Percentiles rank a stretch among this genome's conserved stretches.
These are phyloP conservation scores for Cetoscarus ocellatus DNA, from an alignment of 2,797 vertebrate genomes.

Conservation along the genomic window DNA sequence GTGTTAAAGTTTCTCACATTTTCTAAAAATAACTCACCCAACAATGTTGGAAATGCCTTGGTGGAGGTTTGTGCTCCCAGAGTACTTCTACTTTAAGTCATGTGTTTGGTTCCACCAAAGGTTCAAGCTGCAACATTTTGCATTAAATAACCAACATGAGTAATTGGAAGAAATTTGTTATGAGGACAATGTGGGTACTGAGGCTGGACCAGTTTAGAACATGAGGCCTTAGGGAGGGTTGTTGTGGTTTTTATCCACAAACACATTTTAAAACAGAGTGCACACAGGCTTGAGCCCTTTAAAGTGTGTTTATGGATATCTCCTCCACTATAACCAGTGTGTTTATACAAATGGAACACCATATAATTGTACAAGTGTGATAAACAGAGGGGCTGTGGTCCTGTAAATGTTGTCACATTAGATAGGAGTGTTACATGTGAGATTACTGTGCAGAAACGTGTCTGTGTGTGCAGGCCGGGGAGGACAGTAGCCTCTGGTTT, in stretches of 20 bases:
- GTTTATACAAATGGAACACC: constrained; percentile 67
- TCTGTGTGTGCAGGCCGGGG: constrained; percentile 44
- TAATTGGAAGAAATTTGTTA: too few relatives aligned
- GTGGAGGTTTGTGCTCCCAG: too few relatives aligned
- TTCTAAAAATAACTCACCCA: too few relatives aligned
- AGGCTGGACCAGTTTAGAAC: too few relatives aligned
- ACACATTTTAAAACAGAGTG: constrained; percentile 13
- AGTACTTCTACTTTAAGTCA: too few relatives aligned
- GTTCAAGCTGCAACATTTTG: too few relatives aligned
- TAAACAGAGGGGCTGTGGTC: constrained; percentile 65
- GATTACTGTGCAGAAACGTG: constrained; percentile 62
- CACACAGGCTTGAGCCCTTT: constrained; percentile 23
- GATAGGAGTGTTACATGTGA: constrained; percentile 70
- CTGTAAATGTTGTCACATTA: constrained; percentile 74
- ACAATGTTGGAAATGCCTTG: too few relatives aligned
- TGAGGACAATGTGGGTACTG: too few relatives aligned
- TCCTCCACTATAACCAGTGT: constrained; percentile 44
- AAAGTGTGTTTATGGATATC: constrained; percentile 55
- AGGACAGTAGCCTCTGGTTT: constrained; percentile 65
- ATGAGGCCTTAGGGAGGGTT: too few relatives aligned
- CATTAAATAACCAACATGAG: too few relatives aligned
- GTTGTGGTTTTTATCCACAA: constrained; percentile 3
- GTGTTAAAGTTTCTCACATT: too few relatives aligned
- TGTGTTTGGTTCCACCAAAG: too few relatives aligned
- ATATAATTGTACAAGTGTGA: constrained; percentile 77